Evolutionary conservation across 2,113 vertebrate genomes (phyloP).

Genomic region (Nannospalax galili): DNA sequence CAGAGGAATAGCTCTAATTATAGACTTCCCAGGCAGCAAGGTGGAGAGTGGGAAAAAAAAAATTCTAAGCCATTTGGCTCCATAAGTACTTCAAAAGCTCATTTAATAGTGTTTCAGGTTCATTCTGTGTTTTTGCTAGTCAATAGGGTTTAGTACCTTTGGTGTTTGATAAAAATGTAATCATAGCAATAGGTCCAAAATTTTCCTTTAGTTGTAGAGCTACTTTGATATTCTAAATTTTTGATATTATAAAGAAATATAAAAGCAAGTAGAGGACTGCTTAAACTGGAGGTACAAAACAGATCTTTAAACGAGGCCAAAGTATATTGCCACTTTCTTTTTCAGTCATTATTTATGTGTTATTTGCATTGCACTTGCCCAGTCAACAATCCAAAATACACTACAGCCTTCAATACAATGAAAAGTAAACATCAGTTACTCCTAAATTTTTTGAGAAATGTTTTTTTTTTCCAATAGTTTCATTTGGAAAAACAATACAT

Average conservation of each 20-base stretch:
- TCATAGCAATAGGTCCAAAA: conserved; percentile 25
- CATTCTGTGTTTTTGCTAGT: conserved; percentile 1
- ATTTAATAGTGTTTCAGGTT: not conserved
- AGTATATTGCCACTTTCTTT: not conserved
- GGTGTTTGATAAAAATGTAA: conserved; percentile 36
- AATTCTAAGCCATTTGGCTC: conserved; percentile 10
- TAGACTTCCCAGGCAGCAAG: conserved; percentile 26
- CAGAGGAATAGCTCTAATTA: conserved; percentile 59
- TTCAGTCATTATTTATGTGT: not conserved
- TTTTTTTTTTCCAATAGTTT: not conserved
- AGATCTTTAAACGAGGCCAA: conserved; percentile 6
- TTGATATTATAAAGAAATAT: conserved; percentile 4
- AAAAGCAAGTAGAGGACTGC: conserved; percentile 14
- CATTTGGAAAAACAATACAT: conserved; percentile 19
- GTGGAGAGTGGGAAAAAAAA: conserved; percentile 29
- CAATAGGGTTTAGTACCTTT: not conserved
- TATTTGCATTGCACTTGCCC: not conserved
- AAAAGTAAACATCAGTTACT: not conserved
- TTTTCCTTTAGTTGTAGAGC: not conserved
- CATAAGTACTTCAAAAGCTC: conserved; percentile 42
- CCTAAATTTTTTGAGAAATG: not conserved
- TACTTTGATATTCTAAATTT: conserved; percentile 37
- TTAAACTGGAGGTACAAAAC: not conserved
- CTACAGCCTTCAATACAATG: not conserved
- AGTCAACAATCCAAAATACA: not conserved